Conservation (phyloP, 2,797 vertebrate species). For the Silurus lanzhouensis region DNA sequence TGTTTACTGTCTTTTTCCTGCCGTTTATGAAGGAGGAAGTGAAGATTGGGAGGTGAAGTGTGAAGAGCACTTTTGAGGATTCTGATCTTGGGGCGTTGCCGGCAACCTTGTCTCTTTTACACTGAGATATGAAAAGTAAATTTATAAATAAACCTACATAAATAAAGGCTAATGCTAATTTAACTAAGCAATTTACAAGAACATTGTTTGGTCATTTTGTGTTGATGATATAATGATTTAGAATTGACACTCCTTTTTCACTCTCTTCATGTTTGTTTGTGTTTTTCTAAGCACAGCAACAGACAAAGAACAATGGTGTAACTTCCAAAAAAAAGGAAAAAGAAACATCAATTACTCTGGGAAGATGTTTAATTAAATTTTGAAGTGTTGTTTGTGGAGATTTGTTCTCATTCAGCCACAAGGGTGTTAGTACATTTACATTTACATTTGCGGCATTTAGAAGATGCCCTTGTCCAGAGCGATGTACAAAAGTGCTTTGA, state of each 20-base stretch:
- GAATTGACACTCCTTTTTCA: neutral
- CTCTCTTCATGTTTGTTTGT: neutral
- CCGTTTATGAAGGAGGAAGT: constrained; percentile 45
- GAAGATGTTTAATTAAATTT: no score
- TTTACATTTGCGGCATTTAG: no score
- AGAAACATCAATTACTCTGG: no score
- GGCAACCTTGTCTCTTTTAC: constrained; percentile 22
- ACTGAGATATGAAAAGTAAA: neutral
- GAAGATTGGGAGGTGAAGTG: constrained; percentile 44
- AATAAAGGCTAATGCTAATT: no score
- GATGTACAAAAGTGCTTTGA: no score
- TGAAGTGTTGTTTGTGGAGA: no score
- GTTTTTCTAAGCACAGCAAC: neutral
- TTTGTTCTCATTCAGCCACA: no score
- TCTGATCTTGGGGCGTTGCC: neutral
- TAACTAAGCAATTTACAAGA: no score
- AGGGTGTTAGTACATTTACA: no score
- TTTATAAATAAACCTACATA: neutral
- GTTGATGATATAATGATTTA: constrained; percentile 5
- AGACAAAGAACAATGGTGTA: neutral
- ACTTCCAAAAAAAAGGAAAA: neutral
- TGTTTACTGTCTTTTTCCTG: constrained; percentile 56
- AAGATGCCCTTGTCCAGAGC: no score
- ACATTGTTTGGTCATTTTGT: neutral
- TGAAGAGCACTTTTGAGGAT: constrained; percentile 54